Conservation (phyloP, 2,888 invertebrate species). For the Cephus rjabovi region DNA sequence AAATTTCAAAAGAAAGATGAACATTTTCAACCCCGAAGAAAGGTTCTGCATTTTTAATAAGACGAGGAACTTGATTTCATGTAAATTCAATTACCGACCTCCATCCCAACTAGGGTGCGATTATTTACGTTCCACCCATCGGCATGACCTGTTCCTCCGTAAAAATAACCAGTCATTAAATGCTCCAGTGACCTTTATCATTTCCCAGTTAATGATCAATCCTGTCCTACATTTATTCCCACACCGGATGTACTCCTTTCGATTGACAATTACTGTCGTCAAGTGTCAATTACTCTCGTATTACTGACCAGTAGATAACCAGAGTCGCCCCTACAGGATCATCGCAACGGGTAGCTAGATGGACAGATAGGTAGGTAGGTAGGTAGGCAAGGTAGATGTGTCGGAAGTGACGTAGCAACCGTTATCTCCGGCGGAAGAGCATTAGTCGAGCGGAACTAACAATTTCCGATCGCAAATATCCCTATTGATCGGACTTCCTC, state of each 20-base stretch:
- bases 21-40: background rate
- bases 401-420: slow-evolving; percentile 32
- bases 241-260: background rate
- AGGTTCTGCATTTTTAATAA: slow-evolving; percentile 18
- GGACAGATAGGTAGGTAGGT: background rate
- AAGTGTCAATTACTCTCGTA: background rate
- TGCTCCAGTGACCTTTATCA: background rate
- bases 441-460: slow-evolving; percentile 59
- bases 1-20: slow-evolving; percentile 1
- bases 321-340: background rate
- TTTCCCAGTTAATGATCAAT: background rate
- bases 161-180: background rate
- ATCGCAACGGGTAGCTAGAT: background rate
- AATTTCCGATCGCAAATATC: slow-evolving; percentile 63
- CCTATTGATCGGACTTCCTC: slow-evolving; percentile 56
- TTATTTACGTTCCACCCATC: background rate
- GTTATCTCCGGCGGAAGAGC: slow-evolving; percentile 57
- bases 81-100: slow-evolving; percentile 18
- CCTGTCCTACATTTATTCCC: background rate
- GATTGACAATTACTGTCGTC: background rate
- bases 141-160: too few species aligned
- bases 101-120: slow-evolving; percentile 2
- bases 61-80: slow-evolving; percentile 17
- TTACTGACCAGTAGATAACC: background rate
- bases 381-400: slow-evolving; percentile 19